A percentile compares a stretch with the other conserved stretches of the same genome.
phyloP scores from a whole-genome alignment of 1,140 invertebrate species.

The Drosophila murphyi region DNA sequence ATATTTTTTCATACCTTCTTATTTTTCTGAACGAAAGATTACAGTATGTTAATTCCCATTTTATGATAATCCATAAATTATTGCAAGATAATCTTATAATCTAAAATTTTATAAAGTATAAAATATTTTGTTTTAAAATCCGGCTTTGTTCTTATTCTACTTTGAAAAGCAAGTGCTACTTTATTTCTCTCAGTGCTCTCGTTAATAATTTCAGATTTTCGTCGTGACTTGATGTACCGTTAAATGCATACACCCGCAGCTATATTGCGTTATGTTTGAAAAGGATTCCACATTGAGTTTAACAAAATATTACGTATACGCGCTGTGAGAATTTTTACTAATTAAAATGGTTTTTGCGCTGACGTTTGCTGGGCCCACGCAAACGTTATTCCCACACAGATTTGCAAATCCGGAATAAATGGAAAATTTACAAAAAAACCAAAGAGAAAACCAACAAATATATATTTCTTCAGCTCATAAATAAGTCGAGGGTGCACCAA shows the following conservation, averaged over 20 bases:
- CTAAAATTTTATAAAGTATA: neutral
- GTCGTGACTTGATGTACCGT: neutral
- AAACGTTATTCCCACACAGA: constrained; percentile 65
- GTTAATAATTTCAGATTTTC: constrained; percentile 8
- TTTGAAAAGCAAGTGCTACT: too few species aligned
- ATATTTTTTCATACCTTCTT: too few species aligned
- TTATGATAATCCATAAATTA: too few species aligned
- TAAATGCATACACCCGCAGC: constrained; percentile 5
- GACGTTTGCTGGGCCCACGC: constrained; percentile 28
- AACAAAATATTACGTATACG: constrained; percentile 70
- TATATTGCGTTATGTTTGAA: constrained; percentile 16
- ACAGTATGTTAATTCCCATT: too few species aligned
- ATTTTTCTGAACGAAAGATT: too few species aligned
- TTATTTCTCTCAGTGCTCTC: neutral
- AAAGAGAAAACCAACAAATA: constrained; percentile 37
- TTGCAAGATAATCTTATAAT: too few species aligned
- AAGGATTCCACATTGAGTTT: constrained; percentile 10
- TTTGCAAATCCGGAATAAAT: constrained; percentile 56
- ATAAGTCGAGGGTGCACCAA: constrained; percentile 48
- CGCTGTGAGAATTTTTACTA: constrained; percentile 61
- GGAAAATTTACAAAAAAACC: constrained; percentile 39
- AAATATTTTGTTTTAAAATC: neutral
- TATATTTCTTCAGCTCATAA: constrained; percentile 71
- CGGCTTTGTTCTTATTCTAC: too few species aligned
- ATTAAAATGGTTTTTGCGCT: constrained; percentile 79